These are phyloP conservation scores for human DNA, from an alignment of 2,113 vertebrate species.

Conservation along the genomic window GRCh38 chr18:52991001-52991500, in stretches of 20 bases:
- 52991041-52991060: background rate
- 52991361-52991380: background rate
- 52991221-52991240: background rate
- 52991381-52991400: background rate
- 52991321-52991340: background rate
- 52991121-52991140: background rate
- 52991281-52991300: background rate
- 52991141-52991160: background rate
- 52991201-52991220: background rate
- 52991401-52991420: background rate
- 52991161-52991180: background rate
- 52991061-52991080: background rate
- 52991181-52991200: background rate
- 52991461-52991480: background rate
- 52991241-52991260: background rate
- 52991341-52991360: background rate
- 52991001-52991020: background rate
- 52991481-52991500: background rate
- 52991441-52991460: background rate
- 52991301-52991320: background rate
- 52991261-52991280: background rate
- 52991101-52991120: background rate
- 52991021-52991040: background rate
- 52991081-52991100: background rate
- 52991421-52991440: background rate